Evolutionary conservation across 2,888 invertebrate genomes (phyloP).

Genomic region (Platycheirus rosarum): DNA sequence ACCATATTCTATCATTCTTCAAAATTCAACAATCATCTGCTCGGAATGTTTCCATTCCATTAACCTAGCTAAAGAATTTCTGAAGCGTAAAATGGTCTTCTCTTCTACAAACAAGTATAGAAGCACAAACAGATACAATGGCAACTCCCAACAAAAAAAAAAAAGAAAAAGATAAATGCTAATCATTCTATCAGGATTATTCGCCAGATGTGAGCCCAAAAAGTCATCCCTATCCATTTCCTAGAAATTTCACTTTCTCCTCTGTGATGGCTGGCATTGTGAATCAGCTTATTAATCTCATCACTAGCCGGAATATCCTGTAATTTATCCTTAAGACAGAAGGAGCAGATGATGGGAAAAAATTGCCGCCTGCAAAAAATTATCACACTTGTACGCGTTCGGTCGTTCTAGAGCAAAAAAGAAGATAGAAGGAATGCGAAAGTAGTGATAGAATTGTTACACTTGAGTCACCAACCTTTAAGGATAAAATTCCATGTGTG

Average conservation of each 20-base stretch:
- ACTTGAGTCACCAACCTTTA: conserved; percentile 50
- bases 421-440: not conserved
- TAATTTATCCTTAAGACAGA: conserved; percentile 44
- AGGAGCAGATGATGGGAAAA: conserved; percentile 31
- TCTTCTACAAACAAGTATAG: not conserved
- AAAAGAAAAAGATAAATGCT: conserved; percentile 55
- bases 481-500: conserved; percentile 38
- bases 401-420: conserved; percentile 4
- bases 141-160: not conserved
- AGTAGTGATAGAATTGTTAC: conserved; percentile 24
- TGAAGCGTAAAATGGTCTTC: conserved; percentile 55
- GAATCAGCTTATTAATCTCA: conserved; percentile 65
- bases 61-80: conserved; percentile 21
- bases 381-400: conserved; percentile 29
- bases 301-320: conserved; percentile 56
- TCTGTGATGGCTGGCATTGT: conserved; percentile 27
- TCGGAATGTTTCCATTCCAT: conserved; percentile 42
- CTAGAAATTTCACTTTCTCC: not conserved
- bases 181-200: conserved; percentile 61
- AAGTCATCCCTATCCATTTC: conserved; percentile 23
- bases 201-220: conserved; percentile 52
- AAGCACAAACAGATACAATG: not conserved
- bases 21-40: conserved; percentile 57
- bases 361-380: conserved; percentile 23
- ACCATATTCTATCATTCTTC: conserved; percentile 19